Conservation (phyloP, 2,797 vertebrate species). For the Bradypus variegatus region DNA sequence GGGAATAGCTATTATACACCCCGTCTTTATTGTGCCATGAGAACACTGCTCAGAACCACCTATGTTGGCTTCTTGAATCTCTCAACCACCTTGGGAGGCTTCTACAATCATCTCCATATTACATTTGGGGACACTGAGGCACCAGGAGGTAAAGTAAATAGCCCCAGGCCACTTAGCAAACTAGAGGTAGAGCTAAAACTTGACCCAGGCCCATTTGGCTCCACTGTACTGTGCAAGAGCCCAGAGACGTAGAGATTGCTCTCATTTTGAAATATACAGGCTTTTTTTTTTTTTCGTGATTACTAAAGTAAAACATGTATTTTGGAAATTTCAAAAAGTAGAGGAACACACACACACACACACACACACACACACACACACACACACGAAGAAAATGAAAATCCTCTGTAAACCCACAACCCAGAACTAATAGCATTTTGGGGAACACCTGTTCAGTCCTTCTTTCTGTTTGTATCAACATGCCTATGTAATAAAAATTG, state of each 20-base stretch:
- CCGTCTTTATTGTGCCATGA: fast-evolving
- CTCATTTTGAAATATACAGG: not conserved
- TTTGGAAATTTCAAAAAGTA: not conserved
- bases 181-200: not conserved
- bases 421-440: not conserved
- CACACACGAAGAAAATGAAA: not conserved
- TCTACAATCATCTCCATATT: not conserved
- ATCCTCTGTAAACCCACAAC: not conserved
- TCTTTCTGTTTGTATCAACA: not conserved
- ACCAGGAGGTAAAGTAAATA: not conserved
- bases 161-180: not conserved
- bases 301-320: not conserved
- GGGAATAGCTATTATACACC: not conserved
- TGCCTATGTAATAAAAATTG: not conserved
- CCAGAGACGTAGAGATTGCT: not conserved
- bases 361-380: not conserved
- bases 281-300: not conserved
- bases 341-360: not conserved
- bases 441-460: not conserved
- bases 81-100: not conserved
- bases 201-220: not conserved
- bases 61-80: not conserved
- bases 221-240: not conserved
- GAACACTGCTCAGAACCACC: not conserved
- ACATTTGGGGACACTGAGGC: not conserved